Conservation (phyloP, 2,113 vertebrate genomes). For the Balaeniceps rex region DNA sequence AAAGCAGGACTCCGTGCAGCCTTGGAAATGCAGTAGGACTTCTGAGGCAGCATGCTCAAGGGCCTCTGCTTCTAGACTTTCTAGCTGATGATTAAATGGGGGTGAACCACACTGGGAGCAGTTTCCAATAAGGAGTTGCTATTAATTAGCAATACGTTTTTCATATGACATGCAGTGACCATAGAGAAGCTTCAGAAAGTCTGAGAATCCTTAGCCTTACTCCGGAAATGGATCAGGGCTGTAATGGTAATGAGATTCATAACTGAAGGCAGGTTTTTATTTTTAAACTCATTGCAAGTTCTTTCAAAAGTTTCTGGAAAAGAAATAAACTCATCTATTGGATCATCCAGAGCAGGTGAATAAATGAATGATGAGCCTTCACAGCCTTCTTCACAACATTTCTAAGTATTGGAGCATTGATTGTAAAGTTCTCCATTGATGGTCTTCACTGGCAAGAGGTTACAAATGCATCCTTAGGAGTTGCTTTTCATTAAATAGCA, state of each 20-base stretch:
- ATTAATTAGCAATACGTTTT: background rate
- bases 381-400: background rate
- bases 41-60: background rate
- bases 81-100: background rate
- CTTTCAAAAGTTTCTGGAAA: background rate
- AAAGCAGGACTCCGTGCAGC: background rate
- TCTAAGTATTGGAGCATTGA: background rate
- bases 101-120: background rate
- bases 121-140: background rate
- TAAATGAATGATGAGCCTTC: background rate
- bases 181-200: background rate
- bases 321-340: background rate
- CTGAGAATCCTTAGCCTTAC: background rate
- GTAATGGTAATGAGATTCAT: background rate
- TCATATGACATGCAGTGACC: background rate
- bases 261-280: background rate
- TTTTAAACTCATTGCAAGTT: background rate
- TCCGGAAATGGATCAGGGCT: background rate
- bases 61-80: background rate
- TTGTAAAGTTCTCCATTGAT: background rate
- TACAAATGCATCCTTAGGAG: background rate
- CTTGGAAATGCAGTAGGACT: background rate
- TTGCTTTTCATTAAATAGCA: background rate
- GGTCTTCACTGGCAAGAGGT: background rate
- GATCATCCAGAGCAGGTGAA: background rate